Conservation (phyloP, 2,113 vertebrate species). For the human region GRCh38 chr13:39293501-39294000, state of each 20-base stretch:
- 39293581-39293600: not conserved
- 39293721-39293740: not conserved
- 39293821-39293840: not conserved
- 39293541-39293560: not conserved
- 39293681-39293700: not conserved
- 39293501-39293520: not conserved
- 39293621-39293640: not conserved
- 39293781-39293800: not conserved
- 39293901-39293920: slow-evolving; percentile 1
- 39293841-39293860: not conserved
- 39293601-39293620: not conserved
- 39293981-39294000: not conserved
- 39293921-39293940: not conserved
- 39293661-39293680: not conserved
- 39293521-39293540: not conserved
- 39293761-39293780: not conserved
- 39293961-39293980: not conserved
- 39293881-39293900: not conserved
- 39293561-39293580: not conserved
- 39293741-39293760: not conserved
- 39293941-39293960: not conserved
- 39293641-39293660: not conserved
- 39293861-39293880: not conserved
- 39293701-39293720: not conserved
- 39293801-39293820: not conserved